Evolutionary conservation across 2,888 invertebrate genomes (phyloP), one percentile per base, ranked within the genome.

Genomic region (Dryobota labecula): DNA sequence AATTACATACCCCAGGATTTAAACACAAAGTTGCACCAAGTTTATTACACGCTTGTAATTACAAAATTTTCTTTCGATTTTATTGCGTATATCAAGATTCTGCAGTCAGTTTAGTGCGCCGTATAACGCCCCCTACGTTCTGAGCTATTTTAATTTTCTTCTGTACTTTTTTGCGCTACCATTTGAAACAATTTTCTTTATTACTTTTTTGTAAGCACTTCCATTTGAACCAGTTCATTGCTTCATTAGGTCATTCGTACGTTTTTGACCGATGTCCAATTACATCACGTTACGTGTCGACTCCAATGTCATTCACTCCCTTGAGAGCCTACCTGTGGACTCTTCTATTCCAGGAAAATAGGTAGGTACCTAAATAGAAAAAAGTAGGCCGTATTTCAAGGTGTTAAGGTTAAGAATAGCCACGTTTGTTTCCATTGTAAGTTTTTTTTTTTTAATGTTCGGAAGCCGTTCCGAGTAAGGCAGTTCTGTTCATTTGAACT

Each of bases 401-500:
- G 70, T 60, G 4, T 41, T 77, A 80, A 79, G 61, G 83, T 73
- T 66, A 18, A 75, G 13, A 80, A 65, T 86, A 9, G 49, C 33
- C 2, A 38, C 49, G 30, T 62, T 69, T 41, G 13, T 45, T 69
- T n/a, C 61, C 24, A 73, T 86, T 83, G 79, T 80, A 69, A 64
- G 57, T 70, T 84, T 89, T 90, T 92, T 92, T 90, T 90, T n/a
- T n/a, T n/a, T n/a, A n/a, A 83, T 84, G 77, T 87, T 92, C 90
- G 90, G 92, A 91, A 93, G 90, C 89, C 85, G 76, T 87, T 87
- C 86, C 82, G 72, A 86, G 80, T 82, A 89, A 88, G 87, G 86
- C 87, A 84, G 87, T 86, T 90, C 88, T 91, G 90, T 93, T 91
- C 91, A 92, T 92, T 92, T 85, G 89, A 88, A 86, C 80, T 83